Base-by-base conservation (phyloP, 1,140 invertebrate genomes). In the Tetranychus urticae region DNA sequence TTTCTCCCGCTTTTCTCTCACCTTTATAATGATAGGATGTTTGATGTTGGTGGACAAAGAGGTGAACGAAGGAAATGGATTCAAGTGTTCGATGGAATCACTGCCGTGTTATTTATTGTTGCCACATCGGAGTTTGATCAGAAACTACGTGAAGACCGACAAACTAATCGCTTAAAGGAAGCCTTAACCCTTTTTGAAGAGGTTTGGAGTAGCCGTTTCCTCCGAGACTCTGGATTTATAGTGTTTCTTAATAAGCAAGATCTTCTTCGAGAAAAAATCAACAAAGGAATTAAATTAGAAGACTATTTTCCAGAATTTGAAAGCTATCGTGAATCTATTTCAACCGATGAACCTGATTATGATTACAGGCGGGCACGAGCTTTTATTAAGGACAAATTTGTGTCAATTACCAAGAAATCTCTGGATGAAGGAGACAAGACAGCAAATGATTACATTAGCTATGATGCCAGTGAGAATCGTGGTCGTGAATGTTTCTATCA, bases 211-310 rank as follows among this genome's bases (percentile, higher is more conserved):
- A 85, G 82, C 74, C 80, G 80, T 81, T 86, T 83, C 68, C 73
- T 87, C 2, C 70, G 79, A 56, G 77, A 82, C 61, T 79, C 82
- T 10, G 84, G 83, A 3, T 72, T 86, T 14, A 84, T 88, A 54
- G 76, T 86, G 0, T 87, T 87, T 70, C 73, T 87, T 12, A 87
- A 87, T 72, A 87, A 87, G 69, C 84, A 85, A 69, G 85, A 88
- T 70, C 73, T 85, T 3, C 71, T 88, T 46, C 74, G 80, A 66
- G 75, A 77, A 23, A 88, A 87, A 71, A 75, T 86, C 35, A 68
- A 76, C 35, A 76, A 77, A 46, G 82, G 83, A n/a, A 75, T 74
- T 62, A 72, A 71, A 56, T 76, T 84, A 54, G 77, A 73, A 7
- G 71, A 77, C 2, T 80, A 82, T 70, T 84, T 83, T 71, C 81